Base-by-base conservation (phyloP, 2,797 vertebrate genomes). In the Amphiprion clarkii region DNA sequence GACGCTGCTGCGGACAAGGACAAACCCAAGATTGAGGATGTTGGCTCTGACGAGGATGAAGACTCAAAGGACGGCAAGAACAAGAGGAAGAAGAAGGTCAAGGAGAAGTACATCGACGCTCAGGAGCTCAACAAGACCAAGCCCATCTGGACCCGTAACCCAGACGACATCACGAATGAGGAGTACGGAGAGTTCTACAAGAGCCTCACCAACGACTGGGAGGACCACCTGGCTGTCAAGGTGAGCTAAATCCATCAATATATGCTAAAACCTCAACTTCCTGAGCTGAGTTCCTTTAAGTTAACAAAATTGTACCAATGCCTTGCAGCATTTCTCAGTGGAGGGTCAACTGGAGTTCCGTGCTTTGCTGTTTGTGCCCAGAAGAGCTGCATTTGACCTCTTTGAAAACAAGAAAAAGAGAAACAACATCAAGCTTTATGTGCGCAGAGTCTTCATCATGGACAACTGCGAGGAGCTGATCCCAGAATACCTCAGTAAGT, bases 381-480 rank as follows among this genome's bases (percentile, higher is more conserved):
- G 97, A 61, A 94, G 96, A 60, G 96, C 97, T 17, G 94, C 97
- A 0, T 98, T 98, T 0, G 97, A 98, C 77, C 93, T 98, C 3
- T 98, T 98, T 85, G 97, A 98, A 39, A 98, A 97, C 91, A 94
- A 95, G 78, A 98, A 97, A 87, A 98, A 97, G 81, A 98, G 95
- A 73, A 98, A 98, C 79, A 98, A 98, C 64, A 99, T 99, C 44
- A 99, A 99, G 87, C 78, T 99, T 52, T 99, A 99, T 0, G 98
- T 99, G 17, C 96, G 97, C 78, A 95, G 97, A 71, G 98, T 99
- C 39, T 99, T 99, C 79, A 99, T 99, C 87, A 99, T 99, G 98
- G 97, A 99, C 87, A 99, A 99, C 92, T 99, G 98, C 0, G 97
- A 99, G 40, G 98, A 99, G 5, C 93, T 99, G 17, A 99, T 99